Percentiles rank a stretch among this genome's conserved stretches.
Conservation (phyloP, 2,888 invertebrate genomes). For the Theretra japonica region DNA sequence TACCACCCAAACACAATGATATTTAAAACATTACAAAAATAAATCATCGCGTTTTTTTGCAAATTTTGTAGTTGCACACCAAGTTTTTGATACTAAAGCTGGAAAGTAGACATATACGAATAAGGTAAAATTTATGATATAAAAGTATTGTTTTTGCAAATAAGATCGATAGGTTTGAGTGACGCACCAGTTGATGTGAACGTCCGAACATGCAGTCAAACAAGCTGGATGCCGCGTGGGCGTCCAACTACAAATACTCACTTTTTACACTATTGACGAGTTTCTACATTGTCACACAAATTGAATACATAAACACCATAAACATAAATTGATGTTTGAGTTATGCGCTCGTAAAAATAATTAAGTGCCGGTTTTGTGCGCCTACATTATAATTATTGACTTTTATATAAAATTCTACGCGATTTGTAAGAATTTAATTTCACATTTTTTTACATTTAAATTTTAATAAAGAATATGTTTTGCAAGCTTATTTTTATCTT, state of each 20-base stretch:
- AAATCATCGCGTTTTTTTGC: no score
- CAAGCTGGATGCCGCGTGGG: background rate
- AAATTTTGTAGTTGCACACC: no score
- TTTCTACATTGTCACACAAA: background rate
- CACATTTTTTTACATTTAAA: background rate
- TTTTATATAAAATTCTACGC: background rate
- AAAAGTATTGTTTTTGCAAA: no score
- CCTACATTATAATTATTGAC: background rate
- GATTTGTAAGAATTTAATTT: background rate
- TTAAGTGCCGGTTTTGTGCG: background rate
- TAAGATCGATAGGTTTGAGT: no score
- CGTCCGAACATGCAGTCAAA: constrained; percentile 3
- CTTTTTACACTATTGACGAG: constrained; percentile 11
- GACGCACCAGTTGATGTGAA: background rate
- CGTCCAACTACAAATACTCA: no score
- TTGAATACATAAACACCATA: background rate
- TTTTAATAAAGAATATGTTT: background rate
- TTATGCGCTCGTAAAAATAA: constrained; percentile 8
- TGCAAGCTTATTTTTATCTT: no score
- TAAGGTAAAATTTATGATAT: no score
- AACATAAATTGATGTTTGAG: background rate
- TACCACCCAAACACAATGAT: no score
- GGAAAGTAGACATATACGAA: no score
- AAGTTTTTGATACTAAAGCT: no score
- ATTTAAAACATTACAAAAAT: no score